Base-by-base conservation (phyloP, 2,113 vertebrate species). In the Tupaia tana region DNA sequence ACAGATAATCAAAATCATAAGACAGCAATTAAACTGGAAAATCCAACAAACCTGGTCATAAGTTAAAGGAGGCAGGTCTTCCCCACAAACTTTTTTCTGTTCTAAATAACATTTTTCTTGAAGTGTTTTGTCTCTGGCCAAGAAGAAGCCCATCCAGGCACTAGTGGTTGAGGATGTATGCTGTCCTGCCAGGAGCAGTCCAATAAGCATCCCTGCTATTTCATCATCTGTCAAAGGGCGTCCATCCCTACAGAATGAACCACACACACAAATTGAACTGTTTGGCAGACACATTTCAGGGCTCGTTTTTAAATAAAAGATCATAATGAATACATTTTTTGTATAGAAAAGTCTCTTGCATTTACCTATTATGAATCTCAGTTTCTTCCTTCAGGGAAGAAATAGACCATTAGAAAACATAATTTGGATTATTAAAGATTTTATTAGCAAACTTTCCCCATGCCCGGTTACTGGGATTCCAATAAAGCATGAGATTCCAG, bases 121-220 rank as follows among this genome's bases (percentile, higher is more conserved):
- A 29, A 99, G 86, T 1, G 96, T 34, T 89, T 98, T 98, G 92
- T 99, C 98, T 91, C 97, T 98, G 84, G 99, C 99, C 90, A 99
- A 95, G 98, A 99, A 99, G 98, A 99, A 99, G 58, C 99, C 99
- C 90, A 99, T 96, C 99, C 99, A 99, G 91, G 99, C 98, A 1
- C 99, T 99, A 34, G 99, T 99, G 96, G 99, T 99, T 94, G 99
- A 99, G 63, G 99, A 99, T 0, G 99, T 99, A 98, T 99, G 99
- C 98, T 99, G 99, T 25, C 99, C 99, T 0, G 99, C 99, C 66
- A 99, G 97, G 2, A 99, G 98, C 95, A 99, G 97, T 29, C 99
- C 99, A 0, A 99, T 99, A 66, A 99, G 98, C 99, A 99, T 98
- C 7, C 99, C 99, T 0, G 99, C 98, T 0, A 99, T 98, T 94